A percentile compares a stretch with the other conserved stretches of the same genome.
These are phyloP conservation scores for Acipenser transmontanus DNA, from an alignment of 2,797 vertebrate species.

Conservation along the genomic window DNA sequence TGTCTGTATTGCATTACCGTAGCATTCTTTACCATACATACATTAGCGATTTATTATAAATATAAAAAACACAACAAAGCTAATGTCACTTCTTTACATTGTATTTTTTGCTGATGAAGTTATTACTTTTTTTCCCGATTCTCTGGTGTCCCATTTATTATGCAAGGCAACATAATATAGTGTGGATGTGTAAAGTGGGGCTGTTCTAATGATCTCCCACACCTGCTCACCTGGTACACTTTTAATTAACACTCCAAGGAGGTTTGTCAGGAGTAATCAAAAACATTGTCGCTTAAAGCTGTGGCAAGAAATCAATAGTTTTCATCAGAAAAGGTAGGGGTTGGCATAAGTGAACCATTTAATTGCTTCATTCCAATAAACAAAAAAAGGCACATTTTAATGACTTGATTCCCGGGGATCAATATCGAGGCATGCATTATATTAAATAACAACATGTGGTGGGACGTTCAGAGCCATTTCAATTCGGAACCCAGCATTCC, in stretches of 20 bases:
- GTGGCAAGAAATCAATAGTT: constrained; percentile 77
- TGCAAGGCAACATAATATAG: constrained; percentile 69
- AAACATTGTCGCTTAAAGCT: constrained; percentile 81
- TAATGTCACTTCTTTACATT: constrained; percentile 9
- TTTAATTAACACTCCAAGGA: constrained; percentile 94
- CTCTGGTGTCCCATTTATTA: constrained; percentile 75
- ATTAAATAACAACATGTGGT: constrained; percentile 67
- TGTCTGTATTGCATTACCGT: no score
- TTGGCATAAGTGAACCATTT: constrained; percentile 75
- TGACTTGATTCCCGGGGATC: constrained; percentile 71
- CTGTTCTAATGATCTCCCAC: constrained; percentile 76
- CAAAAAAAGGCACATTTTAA: constrained; percentile 74
- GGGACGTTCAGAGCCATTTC: constrained; percentile 56
- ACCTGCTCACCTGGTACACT: constrained; percentile 83
- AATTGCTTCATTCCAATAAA: constrained; percentile 81
- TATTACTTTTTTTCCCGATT: constrained; percentile 54
- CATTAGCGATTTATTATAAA: no score
- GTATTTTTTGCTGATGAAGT: constrained; percentile 70
- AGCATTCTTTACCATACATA: no score
- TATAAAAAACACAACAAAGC: constrained; percentile 1
- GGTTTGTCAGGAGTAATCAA: constrained; percentile 84
- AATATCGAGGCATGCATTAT: constrained; percentile 57
- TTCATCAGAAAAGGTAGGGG: constrained; percentile 75
- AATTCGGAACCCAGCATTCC: constrained; percentile 59
- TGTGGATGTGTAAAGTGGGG: constrained; percentile 51